Evolutionary conservation across 2,797 vertebrate genomes (phyloP), one percentile per base, ranked within the genome.

Genomic region (Danio aesculapii): DNA sequence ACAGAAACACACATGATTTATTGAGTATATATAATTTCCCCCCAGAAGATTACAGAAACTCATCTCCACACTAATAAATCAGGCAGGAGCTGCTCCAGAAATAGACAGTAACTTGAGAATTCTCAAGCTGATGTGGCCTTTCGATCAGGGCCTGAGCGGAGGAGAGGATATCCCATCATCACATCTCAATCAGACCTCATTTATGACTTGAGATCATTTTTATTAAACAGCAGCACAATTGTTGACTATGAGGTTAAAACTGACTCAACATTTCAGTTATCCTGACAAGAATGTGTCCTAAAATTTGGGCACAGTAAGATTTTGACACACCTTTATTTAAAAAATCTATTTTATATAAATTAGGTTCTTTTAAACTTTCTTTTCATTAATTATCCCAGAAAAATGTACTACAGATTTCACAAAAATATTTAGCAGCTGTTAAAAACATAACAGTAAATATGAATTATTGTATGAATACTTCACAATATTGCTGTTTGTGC

Each of bases 61-160:
- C 61, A 68, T 67, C 50, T 46, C 61, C 55, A 53, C n/a, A 62
- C n/a, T 68, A 77, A 81, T 44, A 52, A 59, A 68, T 55, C 49
- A 63, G 71, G 49, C 76, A 68, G 59, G 47, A 10, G 47, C 8
- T 47, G 70, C 30, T 83, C 64, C 77, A 58, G 58, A 83, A 75
- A 81, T 78, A 81, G 68, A 47, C 13, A 16, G 75, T 68, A 84
- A 74, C 68, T 73, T 64, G 70, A 81, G 62, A 81, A 55, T 72
- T 43, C 30, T 44, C 63, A 59, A 46, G 43, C 19, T 74, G 47
- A 57, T 30, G 52, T 62, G 61, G 46, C 63, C 62, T 68, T 69
- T 71, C 41, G 16, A 58, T 68, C 64, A 58, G 17, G 5, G 30
- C 53, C 53, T 69, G 64, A 53, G 17, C 6, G 7, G 52, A 68